A percentile compares a stretch with the other conserved stretches of the same genome.
phyloP scores from a whole-genome alignment of 2,888 invertebrate species.

The Mythimna impura region DNA sequence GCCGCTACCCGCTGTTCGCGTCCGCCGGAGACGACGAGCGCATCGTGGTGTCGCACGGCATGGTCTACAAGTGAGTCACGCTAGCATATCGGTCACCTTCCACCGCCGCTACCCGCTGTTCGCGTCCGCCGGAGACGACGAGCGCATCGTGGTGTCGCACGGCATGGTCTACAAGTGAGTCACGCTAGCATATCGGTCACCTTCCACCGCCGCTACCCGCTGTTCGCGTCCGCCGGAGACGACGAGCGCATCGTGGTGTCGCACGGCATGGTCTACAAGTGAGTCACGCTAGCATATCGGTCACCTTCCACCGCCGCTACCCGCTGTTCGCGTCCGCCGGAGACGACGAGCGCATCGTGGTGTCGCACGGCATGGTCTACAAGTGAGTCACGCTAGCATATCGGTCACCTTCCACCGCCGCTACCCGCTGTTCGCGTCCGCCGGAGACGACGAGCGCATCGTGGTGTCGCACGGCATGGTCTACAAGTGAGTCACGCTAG shows the following conservation, averaged over 20 bases:
- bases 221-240: slow-evolving; percentile 99
- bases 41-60: slow-evolving; percentile 98
- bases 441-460: slow-evolving; percentile 97
- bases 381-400: no score
- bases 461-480: slow-evolving; percentile 99
- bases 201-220: slow-evolving; percentile 97
- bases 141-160: slow-evolving; percentile 97
- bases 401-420: slow-evolving; percentile 97
- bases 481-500: slow-evolving; percentile 98
- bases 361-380: slow-evolving; percentile 99
- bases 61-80: slow-evolving; percentile 99
- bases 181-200: no score
- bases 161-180: slow-evolving; percentile 99
- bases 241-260: slow-evolving; percentile 97
- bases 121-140: slow-evolving; percentile 98
- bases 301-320: slow-evolving; percentile 97
- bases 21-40: slow-evolving; percentile 98
- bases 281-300: no score
- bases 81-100: no score
- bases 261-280: slow-evolving; percentile 99
- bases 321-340: slow-evolving; percentile 99
- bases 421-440: slow-evolving; percentile 99
- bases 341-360: slow-evolving; percentile 97
- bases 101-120: slow-evolving; percentile 98
- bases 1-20: slow-evolving; percentile 98